A percentile compares a stretch with the other conserved stretches of the same genome.
Evolutionary conservation across 2,797 vertebrate genomes (phyloP).

Genomic region (Sebastolobus alascanus): DNA sequence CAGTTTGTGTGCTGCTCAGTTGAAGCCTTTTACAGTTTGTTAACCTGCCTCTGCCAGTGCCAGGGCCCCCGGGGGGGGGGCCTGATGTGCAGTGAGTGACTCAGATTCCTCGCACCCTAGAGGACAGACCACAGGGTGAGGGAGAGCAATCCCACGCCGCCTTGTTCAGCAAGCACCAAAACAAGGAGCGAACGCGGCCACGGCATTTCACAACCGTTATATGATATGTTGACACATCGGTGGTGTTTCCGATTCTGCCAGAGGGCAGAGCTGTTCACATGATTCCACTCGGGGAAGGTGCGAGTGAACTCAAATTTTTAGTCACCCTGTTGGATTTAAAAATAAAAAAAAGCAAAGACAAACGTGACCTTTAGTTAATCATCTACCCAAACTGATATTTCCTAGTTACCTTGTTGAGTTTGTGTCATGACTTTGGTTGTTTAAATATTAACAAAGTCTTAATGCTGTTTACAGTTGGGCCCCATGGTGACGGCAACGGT

Average conservation of each 20-base stretch:
- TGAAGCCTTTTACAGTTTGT: slow-evolving; percentile 91
- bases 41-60: slow-evolving; percentile 86
- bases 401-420: slow-evolving; percentile 72
- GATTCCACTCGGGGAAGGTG: slow-evolving; percentile 47
- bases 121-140: slow-evolving; percentile 80
- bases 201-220: slow-evolving; percentile 77
- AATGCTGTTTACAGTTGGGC: slow-evolving; percentile 81
- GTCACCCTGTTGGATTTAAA: slow-evolving; percentile 37
- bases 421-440: slow-evolving; percentile 75
- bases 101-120: slow-evolving; percentile 78
- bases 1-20: slow-evolving; percentile 93
- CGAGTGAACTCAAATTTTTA: slow-evolving; percentile 47
- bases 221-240: slow-evolving; percentile 79
- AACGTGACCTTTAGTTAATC: slow-evolving; percentile 76
- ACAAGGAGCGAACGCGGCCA: slow-evolving; percentile 72
- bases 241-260: slow-evolving; percentile 72
- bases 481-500: slow-evolving; percentile 77
- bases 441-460: slow-evolving; percentile 87
- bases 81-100: slow-evolving; percentile 80
- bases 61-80: slow-evolving; percentile 69
- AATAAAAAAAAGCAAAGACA: background rate
- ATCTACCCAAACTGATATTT: slow-evolving; percentile 73
- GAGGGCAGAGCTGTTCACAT: slow-evolving; percentile 57
- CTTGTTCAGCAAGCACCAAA: slow-evolving; percentile 84
- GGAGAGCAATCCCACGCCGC: slow-evolving; percentile 80